phyloP scores from a whole-genome alignment of 2,113 vertebrate genomes.

The Centropus bengalensis region DNA sequence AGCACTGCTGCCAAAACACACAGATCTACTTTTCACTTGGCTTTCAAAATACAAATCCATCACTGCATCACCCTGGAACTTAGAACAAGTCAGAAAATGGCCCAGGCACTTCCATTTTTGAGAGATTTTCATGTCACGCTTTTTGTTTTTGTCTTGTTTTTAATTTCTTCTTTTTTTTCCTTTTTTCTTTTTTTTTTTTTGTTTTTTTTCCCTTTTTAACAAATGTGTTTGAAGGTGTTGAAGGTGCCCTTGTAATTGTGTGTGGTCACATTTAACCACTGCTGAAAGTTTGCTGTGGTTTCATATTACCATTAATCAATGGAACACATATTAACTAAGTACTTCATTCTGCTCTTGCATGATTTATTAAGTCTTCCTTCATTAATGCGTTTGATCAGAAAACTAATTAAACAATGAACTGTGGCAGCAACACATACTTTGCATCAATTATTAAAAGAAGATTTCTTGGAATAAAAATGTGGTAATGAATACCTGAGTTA shows the following conservation, averaged over 20 bases:
- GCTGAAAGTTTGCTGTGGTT: constrained; percentile 28
- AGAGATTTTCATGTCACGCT: neutral
- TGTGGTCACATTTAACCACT: neutral
- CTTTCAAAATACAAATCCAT: neutral
- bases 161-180: neutral
- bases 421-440: constrained; percentile 58
- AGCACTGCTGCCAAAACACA: neutral
- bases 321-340: constrained; percentile 76
- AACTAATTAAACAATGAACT: constrained; percentile 79
- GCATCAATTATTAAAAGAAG: constrained; percentile 74
- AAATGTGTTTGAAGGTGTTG: constrained; percentile 51
- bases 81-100: neutral
- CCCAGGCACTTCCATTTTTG: neutral
- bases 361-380: constrained; percentile 74
- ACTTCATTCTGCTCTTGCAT: constrained; percentile 61
- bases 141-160: neutral
- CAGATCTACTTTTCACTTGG: neutral
- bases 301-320: constrained; percentile 70
- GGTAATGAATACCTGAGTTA: constrained; percentile 55
- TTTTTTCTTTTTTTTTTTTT: neutral
- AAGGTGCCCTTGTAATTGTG: constrained; percentile 68
- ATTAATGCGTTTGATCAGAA: constrained; percentile 80
- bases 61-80: neutral
- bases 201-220: neutral
- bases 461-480: constrained; percentile 62